Conservation (phyloP, 2,113 vertebrate species). For the Xiphophorus hellerii region DNA sequence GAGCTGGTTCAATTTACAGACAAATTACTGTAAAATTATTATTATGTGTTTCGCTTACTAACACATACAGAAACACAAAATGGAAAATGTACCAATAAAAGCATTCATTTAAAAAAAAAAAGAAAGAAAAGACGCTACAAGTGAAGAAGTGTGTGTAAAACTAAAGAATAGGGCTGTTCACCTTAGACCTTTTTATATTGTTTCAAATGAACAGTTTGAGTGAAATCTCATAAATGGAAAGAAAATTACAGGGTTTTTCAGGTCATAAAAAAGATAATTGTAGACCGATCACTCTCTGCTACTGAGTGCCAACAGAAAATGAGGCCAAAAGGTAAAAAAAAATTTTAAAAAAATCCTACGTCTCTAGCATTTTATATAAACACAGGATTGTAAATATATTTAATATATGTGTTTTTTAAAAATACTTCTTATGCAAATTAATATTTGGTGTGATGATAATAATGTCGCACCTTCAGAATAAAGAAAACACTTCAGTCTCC, state of each 20-base stretch:
- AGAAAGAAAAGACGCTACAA: background rate
- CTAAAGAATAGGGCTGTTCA: background rate
- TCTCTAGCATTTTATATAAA: background rate
- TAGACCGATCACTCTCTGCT: background rate
- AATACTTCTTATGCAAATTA: background rate
- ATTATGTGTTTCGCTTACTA: background rate
- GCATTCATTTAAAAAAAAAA: background rate
- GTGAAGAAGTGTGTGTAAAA: background rate
- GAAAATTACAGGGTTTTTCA: background rate
- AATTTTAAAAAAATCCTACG: background rate
- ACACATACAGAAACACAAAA: background rate
- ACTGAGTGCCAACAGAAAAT: background rate
- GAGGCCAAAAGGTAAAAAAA: background rate
- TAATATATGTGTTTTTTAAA: no score
- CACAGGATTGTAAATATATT: no score
- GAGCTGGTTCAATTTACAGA: constrained; percentile 2
- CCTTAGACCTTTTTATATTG: background rate
- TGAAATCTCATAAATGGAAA: background rate
- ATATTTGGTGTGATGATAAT: background rate
- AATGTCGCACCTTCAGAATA: background rate
- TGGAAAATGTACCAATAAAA: background rate
- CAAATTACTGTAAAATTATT: background rate
- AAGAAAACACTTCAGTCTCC: background rate
- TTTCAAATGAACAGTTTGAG: background rate
- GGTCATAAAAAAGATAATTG: background rate